Evolutionary conservation across 2,888 invertebrate species (phyloP).

Genomic region (Mystacides longicornis): DNA sequence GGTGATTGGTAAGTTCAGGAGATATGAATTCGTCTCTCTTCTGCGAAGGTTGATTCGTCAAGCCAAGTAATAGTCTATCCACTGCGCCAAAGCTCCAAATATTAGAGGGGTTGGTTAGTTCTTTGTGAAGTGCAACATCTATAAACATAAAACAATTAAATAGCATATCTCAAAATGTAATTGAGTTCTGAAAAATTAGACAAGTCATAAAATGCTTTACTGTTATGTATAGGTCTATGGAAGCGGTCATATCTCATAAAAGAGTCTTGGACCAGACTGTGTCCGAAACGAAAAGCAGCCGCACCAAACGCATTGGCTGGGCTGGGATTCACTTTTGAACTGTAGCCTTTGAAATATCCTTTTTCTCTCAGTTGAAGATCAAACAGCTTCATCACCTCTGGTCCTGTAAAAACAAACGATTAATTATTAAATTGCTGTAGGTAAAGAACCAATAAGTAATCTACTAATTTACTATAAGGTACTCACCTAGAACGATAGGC

Average conservation of each 20-base stretch:
- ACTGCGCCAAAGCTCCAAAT: conserved; percentile 74
- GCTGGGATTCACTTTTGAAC: conserved; percentile 60
- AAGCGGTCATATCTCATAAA: conserved; percentile 66
- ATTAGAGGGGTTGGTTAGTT: conserved; percentile 60
- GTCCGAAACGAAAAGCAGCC: conserved; percentile 81
- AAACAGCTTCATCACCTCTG: conserved; percentile 67
- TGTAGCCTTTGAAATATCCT: conserved; percentile 67
- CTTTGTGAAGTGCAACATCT: conserved; percentile 78
- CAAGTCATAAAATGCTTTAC: conserved; percentile 42
- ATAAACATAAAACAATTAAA: conserved; percentile 23
- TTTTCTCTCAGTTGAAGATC: conserved; percentile 59
- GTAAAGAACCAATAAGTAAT: not conserved
- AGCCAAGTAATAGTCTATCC: conserved; percentile 68
- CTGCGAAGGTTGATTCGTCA: conserved; percentile 70
- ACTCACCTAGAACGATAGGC: conserved; percentile 65
- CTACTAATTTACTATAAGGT: not conserved
- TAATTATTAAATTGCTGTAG: not conserved
- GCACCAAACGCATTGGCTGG: conserved; percentile 73
- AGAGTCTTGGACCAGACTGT: conserved; percentile 74
- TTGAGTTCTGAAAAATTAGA: not conserved
- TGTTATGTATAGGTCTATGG: conserved; percentile 61
- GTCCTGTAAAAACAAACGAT: conserved; percentile 39
- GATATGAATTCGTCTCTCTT: conserved; percentile 76
- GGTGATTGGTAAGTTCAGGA: conserved; percentile 72
- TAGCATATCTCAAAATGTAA: not conserved